A percentile compares a stretch with the other conserved stretches of the same genome.
Conservation (phyloP, 2,797 vertebrate genomes). For the Acropternis orthonyx region DNA sequence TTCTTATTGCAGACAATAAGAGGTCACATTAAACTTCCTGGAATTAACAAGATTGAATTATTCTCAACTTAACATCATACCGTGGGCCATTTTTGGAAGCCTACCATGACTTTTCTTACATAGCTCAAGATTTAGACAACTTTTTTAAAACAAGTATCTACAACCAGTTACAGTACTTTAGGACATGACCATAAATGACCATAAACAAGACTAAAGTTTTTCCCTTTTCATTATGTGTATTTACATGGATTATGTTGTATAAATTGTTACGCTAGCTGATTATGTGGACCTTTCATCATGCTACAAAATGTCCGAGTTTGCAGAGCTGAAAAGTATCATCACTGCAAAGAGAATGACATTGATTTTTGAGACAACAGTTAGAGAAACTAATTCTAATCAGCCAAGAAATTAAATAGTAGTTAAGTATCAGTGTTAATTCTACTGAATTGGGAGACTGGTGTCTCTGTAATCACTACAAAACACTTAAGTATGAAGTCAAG, state of each 20-base stretch:
- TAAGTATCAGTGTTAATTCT: neutral
- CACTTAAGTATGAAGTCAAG: neutral
- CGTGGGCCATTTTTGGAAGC: neutral
- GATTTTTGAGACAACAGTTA: neutral
- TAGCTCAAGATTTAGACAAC: neutral
- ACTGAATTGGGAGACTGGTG: neutral
- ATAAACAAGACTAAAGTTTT: neutral
- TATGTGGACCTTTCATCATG: neutral
- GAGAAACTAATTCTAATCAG: neutral
- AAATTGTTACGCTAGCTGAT: neutral
- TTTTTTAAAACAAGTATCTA: neutral
- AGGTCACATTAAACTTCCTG: neutral
- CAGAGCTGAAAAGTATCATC: neutral
- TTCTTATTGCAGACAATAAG: neutral
- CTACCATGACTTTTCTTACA: neutral
- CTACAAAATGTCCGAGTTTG: neutral
- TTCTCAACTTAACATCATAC: neutral
- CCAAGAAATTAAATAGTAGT: neutral
- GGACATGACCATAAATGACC: slow-evolving; percentile 11
- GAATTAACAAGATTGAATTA: neutral
- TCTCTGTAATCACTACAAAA: neutral
- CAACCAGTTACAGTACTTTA: neutral
- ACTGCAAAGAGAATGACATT: neutral
- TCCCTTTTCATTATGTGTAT: neutral
- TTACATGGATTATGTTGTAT: neutral